Percentiles rank a stretch among this genome's conserved stretches.
Evolutionary conservation across 2,888 invertebrate species (phyloP).

Genomic region (Ceramica pisi): DNA sequence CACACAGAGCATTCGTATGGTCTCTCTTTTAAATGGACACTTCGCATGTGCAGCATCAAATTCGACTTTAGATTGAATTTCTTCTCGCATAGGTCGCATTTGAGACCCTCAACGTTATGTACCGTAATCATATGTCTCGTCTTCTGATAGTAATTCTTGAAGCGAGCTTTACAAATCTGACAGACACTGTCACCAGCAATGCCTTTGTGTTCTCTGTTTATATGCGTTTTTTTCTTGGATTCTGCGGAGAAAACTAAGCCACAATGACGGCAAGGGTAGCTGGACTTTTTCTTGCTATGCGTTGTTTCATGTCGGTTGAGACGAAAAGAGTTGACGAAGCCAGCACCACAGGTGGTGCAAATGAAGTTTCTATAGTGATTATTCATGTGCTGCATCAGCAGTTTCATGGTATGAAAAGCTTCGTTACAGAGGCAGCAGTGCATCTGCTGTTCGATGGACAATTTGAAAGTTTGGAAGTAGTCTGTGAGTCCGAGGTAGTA

Average conservation of each 20-base stretch:
- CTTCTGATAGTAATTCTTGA: conserved; percentile 88
- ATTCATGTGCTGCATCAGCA: conserved; percentile 88
- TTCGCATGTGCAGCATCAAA: conserved; percentile 83
- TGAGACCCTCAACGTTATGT: conserved; percentile 85
- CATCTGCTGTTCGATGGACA: conserved; percentile 81
- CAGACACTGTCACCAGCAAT: conserved; percentile 87
- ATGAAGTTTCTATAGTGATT: conserved; percentile 86
- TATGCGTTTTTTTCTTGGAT: conserved; percentile 85
- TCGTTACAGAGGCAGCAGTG: conserved; percentile 84
- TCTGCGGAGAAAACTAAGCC: conserved; percentile 83
- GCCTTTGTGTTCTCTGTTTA: conserved; percentile 85
- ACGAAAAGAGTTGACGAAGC: conserved; percentile 84
- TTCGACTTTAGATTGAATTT: conserved; percentile 87
- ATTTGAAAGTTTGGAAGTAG: conserved; percentile 84
- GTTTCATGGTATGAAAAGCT: conserved; percentile 84
- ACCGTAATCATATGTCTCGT: conserved; percentile 86
- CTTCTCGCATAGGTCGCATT: conserved; percentile 85
- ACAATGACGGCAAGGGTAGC: conserved; percentile 83
- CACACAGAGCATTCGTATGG: conserved; percentile 87
- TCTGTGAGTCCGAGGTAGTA: conserved; percentile 83
- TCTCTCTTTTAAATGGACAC: conserved; percentile 85
- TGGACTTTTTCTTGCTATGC: conserved; percentile 84
- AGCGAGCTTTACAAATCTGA: conserved; percentile 86
- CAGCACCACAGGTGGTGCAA: conserved; percentile 86
- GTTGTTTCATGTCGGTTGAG: conserved; percentile 84